Evolutionary conservation across 35 echinoderm and acorn worm genomes (phyloP).

Genomic region (Apostichopus parvimensis): DNA sequence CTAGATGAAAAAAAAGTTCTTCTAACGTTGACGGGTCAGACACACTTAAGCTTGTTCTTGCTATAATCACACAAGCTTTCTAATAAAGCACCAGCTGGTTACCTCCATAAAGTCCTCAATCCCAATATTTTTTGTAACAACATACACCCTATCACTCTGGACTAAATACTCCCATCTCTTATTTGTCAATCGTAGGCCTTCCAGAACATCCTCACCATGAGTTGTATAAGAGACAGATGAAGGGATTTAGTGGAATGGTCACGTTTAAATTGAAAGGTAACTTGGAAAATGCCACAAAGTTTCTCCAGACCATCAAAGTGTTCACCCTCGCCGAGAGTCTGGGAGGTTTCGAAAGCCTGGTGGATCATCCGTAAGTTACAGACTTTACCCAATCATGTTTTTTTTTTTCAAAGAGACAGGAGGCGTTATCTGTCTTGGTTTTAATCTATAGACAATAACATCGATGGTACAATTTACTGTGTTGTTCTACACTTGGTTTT

Average conservation of each 20-base stretch:
- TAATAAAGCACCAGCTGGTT: too few relatives aligned
- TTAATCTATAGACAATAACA: background rate
- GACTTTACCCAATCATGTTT: background rate
- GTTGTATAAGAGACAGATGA: slow-evolving; percentile 88
- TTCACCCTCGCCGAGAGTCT: slow-evolving; percentile 97
- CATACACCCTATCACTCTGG: too few relatives aligned
- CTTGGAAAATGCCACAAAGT: slow-evolving; percentile 68
- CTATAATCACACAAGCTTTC: too few relatives aligned
- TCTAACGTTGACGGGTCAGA: too few relatives aligned
- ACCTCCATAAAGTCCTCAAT: too few relatives aligned
- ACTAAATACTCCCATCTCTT: too few relatives aligned
- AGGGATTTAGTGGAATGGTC: slow-evolving; percentile 89
- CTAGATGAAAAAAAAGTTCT: too few relatives aligned
- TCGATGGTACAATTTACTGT: too few relatives aligned
- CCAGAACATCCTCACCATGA: slow-evolving; percentile 95
- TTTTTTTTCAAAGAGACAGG: background rate
- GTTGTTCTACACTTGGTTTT: too few relatives aligned
- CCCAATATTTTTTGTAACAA: too few relatives aligned
- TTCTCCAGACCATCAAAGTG: slow-evolving; percentile 80
- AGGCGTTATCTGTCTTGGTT: background rate
- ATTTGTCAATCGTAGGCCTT: slow-evolving; percentile 54
- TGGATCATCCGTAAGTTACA: slow-evolving; percentile 91
- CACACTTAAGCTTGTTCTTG: too few relatives aligned
- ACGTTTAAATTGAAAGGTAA: slow-evolving; percentile 84
- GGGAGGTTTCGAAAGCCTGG: slow-evolving; percentile 91